phyloP scores from a whole-genome alignment of 2,888 invertebrate species.

The Melipona bicolor region DNA sequence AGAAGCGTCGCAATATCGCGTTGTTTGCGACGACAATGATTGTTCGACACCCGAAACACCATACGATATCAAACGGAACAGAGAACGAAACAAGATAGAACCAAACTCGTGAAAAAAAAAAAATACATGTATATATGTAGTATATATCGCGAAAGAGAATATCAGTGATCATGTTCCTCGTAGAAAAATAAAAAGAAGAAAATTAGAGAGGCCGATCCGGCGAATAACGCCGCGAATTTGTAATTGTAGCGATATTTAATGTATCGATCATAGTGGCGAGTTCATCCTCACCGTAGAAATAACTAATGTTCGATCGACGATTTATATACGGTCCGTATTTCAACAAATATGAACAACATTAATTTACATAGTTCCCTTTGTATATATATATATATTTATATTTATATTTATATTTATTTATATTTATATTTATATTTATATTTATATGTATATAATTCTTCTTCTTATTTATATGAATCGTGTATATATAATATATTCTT shows the following conservation, averaged over 20 bases:
- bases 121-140: neutral
- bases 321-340: constrained; percentile 52
- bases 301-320: constrained; percentile 44
- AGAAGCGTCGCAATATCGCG: constrained; percentile 46
- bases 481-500: constrained; percentile 61
- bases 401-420: constrained; percentile 54
- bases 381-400: constrained; percentile 62
- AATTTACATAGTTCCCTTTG: constrained; percentile 67
- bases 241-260: constrained; percentile 9
- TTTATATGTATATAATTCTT: constrained; percentile 59
- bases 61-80: constrained; percentile 8
- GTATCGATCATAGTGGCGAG: constrained; percentile 35
- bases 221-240: constrained; percentile 39
- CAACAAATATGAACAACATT: constrained; percentile 76
- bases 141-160: neutral
- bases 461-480: constrained; percentile 51
- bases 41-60: constrained; percentile 33
- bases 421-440: constrained; percentile 57
- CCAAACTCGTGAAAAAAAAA: neutral
- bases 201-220: constrained; percentile 20
- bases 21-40: constrained; percentile 48
- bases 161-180: constrained; percentile 8
- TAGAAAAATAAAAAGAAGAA: neutral
- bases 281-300: constrained; percentile 52
- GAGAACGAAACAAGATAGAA: neutral